These are phyloP conservation scores for Phorcus lineatus DNA, from an alignment of 2,888 invertebrate species.

Conservation along the genomic window DNA sequence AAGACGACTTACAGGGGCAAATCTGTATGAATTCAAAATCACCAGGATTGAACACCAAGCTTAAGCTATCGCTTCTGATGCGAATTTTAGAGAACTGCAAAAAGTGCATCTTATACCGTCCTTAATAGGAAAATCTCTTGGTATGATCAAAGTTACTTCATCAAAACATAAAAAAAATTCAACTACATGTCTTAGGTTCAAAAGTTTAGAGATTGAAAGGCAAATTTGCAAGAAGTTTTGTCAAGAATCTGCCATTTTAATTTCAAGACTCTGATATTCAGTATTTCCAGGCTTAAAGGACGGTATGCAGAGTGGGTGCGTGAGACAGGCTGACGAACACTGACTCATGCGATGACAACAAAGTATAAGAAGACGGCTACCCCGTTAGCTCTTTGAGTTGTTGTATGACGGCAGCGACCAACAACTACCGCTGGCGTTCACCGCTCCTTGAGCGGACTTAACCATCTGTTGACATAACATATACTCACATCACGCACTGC, in stretches of 20 bases:
- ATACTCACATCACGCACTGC: too few species aligned
- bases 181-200: too few species aligned
- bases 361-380: constrained; percentile 14
- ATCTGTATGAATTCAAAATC: too few species aligned
- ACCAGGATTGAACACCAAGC: too few species aligned
- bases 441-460: constrained; percentile 37
- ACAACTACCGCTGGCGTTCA: constrained; percentile 46
- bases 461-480: constrained; percentile 38
- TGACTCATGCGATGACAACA: background rate
- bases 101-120: background rate
- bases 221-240: too few species aligned
- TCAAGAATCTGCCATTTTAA: too few species aligned
- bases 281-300: too few species aligned
- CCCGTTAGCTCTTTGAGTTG: constrained; percentile 47
- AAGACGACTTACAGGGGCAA: too few species aligned
- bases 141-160: too few species aligned
- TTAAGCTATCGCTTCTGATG: background rate
- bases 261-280: too few species aligned
- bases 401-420: constrained; percentile 51
- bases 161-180: too few species aligned
- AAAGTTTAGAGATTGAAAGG: too few species aligned
- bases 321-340: background rate
- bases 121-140: background rate
- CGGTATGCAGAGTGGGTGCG: background rate
- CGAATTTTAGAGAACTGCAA: background rate